These are phyloP conservation scores for Nannobrachium achirus DNA, from an alignment of 2,113 vertebrate genomes.

Conservation along the genomic window DNA sequence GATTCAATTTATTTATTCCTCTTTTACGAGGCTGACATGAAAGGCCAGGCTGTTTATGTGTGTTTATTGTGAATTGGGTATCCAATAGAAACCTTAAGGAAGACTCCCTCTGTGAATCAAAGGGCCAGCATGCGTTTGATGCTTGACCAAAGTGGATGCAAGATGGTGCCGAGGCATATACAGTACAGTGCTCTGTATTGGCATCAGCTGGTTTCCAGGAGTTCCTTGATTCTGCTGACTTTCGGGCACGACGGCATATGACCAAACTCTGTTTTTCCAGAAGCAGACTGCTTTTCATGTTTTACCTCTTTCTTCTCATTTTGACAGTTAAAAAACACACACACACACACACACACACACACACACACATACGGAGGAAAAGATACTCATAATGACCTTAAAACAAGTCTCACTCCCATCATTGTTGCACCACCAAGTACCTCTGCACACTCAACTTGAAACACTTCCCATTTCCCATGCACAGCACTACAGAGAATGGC, in stretches of 20 bases:
- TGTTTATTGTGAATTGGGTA: slow-evolving; percentile 65
- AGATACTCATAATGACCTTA: slow-evolving; percentile 6
- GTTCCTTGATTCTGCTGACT: slow-evolving; percentile 33
- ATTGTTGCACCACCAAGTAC: slow-evolving; percentile 21
- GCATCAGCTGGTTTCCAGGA: slow-evolving; percentile 42
- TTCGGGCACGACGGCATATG: slow-evolving; percentile 20
- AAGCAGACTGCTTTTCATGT: neutral
- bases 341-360: too few species aligned
- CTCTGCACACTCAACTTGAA: slow-evolving; percentile 43
- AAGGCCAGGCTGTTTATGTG: slow-evolving; percentile 58
- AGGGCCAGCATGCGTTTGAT: slow-evolving; percentile 45
- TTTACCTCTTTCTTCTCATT: neutral
- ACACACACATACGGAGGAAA: too few species aligned
- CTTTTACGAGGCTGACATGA: slow-evolving; percentile 63
- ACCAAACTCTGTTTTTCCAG: neutral
- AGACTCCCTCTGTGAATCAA: slow-evolving; percentile 57
- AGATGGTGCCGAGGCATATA: neutral
- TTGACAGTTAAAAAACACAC: neutral
- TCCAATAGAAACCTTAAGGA: slow-evolving; percentile 47
- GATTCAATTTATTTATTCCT: slow-evolving; percentile 65
- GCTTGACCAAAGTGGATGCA: slow-evolving; percentile 29
- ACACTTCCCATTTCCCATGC: slow-evolving; percentile 54
- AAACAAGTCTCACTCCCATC: slow-evolving; percentile 17
- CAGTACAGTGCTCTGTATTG: neutral
- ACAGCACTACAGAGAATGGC: slow-evolving; percentile 61